Conservation (phyloP, 2,888 invertebrate species). For the Thelaira solivaga region DNA sequence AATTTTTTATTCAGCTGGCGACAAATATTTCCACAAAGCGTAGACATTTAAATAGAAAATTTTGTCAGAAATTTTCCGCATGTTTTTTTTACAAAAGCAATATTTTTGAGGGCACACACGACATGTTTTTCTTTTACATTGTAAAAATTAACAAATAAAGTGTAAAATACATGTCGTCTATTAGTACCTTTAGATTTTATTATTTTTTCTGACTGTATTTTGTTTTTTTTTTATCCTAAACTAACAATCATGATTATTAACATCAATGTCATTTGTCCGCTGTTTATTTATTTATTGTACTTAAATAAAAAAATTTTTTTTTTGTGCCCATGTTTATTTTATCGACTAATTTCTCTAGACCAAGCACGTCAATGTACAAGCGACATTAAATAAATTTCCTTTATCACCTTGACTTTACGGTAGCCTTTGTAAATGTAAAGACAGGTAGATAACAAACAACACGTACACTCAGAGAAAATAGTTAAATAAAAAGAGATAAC, state of each 20-base stretch:
- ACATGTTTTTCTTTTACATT: too few species aligned
- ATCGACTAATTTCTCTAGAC: constrained; percentile 53
- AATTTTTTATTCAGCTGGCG: too few species aligned
- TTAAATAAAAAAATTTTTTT: constrained; percentile 26
- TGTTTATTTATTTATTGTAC: constrained; percentile 30
- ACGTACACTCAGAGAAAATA: constrained; percentile 23
- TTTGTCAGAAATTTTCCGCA: too few species aligned
- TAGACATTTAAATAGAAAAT: too few species aligned
- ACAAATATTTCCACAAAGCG: too few species aligned
- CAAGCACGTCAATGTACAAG: constrained; percentile 38
- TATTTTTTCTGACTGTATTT: not conserved
- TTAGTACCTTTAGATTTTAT: too few species aligned
- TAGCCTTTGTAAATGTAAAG: constrained; percentile 53
- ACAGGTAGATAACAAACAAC: constrained; percentile 12
- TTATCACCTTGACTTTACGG: constrained; percentile 55
- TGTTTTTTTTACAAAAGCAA: too few species aligned
- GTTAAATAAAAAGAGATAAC: too few species aligned
- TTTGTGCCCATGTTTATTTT: constrained; percentile 39
- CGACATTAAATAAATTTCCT: constrained; percentile 47
- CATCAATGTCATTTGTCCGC: constrained; percentile 53
- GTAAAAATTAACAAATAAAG: too few species aligned
- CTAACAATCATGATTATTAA: constrained; percentile 58
- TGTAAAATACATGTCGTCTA: too few species aligned
- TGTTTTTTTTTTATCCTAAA: constrained; percentile 56
- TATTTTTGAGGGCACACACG: too few species aligned